These are phyloP conservation scores for Anoura caudifer DNA, from an alignment of 2,113 vertebrate species.

Conservation along the genomic window DNA sequence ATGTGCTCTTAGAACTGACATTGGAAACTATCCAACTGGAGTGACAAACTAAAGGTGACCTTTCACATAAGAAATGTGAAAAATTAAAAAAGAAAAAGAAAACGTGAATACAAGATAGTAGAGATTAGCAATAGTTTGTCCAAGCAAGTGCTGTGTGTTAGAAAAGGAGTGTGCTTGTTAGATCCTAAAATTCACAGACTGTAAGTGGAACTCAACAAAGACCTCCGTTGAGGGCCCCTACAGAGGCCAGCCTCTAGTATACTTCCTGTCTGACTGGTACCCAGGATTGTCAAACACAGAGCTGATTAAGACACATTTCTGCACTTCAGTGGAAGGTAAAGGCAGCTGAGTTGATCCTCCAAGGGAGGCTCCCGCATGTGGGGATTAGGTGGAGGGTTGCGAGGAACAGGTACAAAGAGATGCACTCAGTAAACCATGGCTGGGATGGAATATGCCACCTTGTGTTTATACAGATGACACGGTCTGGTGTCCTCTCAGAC, in stretches of 20 bases:
- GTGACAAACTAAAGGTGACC: background rate
- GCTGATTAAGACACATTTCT: background rate
- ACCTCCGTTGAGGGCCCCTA: background rate
- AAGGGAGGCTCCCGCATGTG: background rate
- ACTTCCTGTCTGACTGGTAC: background rate
- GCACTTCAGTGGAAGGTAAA: background rate
- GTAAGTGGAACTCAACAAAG: background rate
- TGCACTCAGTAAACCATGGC: background rate
- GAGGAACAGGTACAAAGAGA: background rate
- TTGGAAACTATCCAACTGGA: background rate
- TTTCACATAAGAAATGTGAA: slow-evolving; percentile 28
- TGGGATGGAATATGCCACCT: too few relatives aligned
- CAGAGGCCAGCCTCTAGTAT: background rate
- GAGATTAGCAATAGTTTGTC: background rate
- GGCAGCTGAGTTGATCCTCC: background rate
- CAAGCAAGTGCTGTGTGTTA: background rate
- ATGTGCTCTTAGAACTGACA: background rate
- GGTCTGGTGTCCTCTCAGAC: background rate
- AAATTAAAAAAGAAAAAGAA: background rate
- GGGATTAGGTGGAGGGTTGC: background rate
- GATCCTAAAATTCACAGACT: background rate
- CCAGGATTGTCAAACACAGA: background rate
- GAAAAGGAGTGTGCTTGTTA: background rate
- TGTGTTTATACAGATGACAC: background rate
- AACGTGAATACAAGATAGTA: background rate